A percentile compares a stretch with the other conserved stretches of the same genome.
These are phyloP conservation scores for Dolomedes plantarius DNA, from an alignment of 2,888 invertebrate species.

Conservation along the genomic window DNA sequence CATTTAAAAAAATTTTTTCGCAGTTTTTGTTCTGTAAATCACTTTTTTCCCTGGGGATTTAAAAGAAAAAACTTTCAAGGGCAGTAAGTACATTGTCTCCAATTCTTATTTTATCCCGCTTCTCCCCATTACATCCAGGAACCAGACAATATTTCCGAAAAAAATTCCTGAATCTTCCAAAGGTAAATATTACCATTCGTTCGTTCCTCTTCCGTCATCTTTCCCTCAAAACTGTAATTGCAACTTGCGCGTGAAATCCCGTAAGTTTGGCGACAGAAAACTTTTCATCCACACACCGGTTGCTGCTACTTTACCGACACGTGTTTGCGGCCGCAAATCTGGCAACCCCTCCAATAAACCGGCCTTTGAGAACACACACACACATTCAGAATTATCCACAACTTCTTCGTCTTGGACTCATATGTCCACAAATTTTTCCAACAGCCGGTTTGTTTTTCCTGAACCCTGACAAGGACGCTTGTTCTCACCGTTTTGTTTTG, in stretches of 20 bases:
- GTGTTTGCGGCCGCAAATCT: slow-evolving; percentile 28
- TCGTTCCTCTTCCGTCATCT: background rate
- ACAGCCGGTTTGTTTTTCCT: slow-evolving; percentile 59
- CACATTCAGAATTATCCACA: slow-evolving; percentile 19
- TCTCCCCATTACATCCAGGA: too few relatives aligned
- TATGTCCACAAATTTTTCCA: slow-evolving; percentile 55
- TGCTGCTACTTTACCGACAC: slow-evolving; percentile 29
- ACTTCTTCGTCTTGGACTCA: slow-evolving; percentile 34
- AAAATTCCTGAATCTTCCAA: too few relatives aligned
- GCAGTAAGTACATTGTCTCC: too few relatives aligned
- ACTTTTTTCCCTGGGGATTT: too few relatives aligned
- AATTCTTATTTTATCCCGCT: too few relatives aligned
- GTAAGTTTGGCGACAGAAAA: slow-evolving; percentile 26
- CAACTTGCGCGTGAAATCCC: background rate
- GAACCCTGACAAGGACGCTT: slow-evolving; percentile 39
- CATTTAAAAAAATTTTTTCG: too few relatives aligned
- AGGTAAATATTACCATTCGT: background rate
- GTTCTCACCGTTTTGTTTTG: background rate
- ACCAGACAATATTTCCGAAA: too few relatives aligned
- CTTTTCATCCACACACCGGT: background rate
- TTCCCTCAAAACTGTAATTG: background rate
- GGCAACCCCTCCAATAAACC: slow-evolving; percentile 47
- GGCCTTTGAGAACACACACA: slow-evolving; percentile 40
- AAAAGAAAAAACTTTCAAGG: too few relatives aligned
- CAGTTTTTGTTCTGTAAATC: too few relatives aligned